Evolutionary conservation across 2,113 vertebrate species (phyloP).

Genomic region (Dermatemys mawii): DNA sequence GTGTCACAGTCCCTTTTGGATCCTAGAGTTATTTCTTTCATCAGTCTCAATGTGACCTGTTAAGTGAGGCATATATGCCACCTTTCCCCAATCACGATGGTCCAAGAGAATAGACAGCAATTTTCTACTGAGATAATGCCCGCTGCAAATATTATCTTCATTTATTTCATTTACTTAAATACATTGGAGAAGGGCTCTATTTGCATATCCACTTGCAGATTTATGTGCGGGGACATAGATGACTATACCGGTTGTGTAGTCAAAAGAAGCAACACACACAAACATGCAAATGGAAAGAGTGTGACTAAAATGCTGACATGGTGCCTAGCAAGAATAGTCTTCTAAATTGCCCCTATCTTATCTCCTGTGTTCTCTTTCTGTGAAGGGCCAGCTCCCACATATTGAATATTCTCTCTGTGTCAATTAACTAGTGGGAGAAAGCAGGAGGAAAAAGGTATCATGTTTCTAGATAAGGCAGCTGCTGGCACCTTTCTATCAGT

Average conservation of each 20-base stretch:
- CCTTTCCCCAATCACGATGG: not conserved
- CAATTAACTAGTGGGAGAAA: accelerated
- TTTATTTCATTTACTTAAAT: not conserved
- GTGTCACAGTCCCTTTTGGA: not conserved
- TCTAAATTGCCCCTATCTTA: accelerated
- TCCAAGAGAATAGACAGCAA: not conserved
- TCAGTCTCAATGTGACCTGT: accelerated
- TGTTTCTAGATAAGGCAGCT: not conserved
- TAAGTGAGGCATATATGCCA: not conserved
- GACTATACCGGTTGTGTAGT: not conserved
- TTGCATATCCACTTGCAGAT: not conserved
- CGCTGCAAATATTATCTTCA: not conserved
- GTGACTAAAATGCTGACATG: not conserved
- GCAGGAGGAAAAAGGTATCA: too few species aligned
- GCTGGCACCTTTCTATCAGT: not conserved
- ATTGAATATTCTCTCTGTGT: not conserved
- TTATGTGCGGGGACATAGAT: not conserved
- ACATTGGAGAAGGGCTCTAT: not conserved
- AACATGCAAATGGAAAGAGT: not conserved
- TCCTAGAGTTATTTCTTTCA: not conserved
- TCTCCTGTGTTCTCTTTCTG: not conserved
- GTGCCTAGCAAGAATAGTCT: not conserved
- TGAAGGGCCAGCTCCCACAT: not conserved
- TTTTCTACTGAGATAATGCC: not conserved
- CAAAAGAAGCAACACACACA: not conserved